A percentile compares a stretch with the other conserved stretches of the same genome.
Evolutionary conservation across 2,797 vertebrate species (phyloP).

Genomic region (Premnoplex brunnescens): DNA sequence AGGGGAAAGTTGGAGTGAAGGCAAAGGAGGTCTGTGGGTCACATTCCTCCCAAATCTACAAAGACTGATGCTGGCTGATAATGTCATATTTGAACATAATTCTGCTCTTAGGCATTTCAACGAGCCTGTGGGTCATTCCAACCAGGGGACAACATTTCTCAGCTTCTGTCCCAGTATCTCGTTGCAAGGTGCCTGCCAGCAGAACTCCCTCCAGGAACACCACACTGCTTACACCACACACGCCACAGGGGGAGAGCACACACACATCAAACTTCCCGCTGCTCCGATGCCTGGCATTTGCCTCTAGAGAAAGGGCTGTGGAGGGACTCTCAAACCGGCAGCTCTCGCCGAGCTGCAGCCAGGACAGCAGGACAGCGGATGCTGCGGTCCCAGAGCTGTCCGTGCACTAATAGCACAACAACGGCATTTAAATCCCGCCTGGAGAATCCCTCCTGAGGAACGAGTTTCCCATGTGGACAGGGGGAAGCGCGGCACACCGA

Average conservation of each 20-base stretch:
- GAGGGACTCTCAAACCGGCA: too few species aligned
- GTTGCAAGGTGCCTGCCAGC: neutral
- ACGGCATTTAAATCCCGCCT: neutral
- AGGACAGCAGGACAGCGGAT: accelerated
- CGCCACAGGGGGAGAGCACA: accelerated
- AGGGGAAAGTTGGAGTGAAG: neutral
- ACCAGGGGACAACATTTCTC: neutral
- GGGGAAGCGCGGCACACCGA: neutral
- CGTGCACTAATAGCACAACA: neutral
- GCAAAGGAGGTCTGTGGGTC: neutral
- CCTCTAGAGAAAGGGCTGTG: neutral
- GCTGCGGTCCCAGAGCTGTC: neutral
- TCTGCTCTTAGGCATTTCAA: neutral
- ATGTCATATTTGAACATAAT: neutral
- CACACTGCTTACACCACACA: neutral
- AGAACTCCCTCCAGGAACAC: neutral
- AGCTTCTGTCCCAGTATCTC: neutral
- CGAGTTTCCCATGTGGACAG: accelerated
- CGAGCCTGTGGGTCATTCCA: neutral
- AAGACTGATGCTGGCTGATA: neutral
- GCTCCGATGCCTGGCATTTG: neutral
- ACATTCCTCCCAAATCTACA: neutral
- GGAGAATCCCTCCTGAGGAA: neutral
- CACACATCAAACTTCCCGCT: neutral
- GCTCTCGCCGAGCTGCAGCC: neutral